Evolutionary conservation across 2,888 invertebrate species (phyloP).

Genomic region (Rosalia funebris): DNA sequence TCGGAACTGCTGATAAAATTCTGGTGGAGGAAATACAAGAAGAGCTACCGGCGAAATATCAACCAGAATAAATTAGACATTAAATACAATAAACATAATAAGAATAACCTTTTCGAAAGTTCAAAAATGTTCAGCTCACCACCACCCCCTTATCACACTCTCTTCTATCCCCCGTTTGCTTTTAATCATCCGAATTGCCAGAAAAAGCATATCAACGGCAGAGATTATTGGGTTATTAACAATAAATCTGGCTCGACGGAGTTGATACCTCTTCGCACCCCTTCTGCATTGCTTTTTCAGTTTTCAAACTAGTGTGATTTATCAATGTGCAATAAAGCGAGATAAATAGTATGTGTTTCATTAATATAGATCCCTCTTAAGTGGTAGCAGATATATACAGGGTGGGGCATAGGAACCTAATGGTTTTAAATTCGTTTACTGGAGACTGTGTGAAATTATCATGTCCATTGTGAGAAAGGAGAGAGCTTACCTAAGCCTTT

Average conservation of each 20-base stretch:
- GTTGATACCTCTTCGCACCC: constrained; percentile 78
- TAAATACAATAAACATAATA: too few species aligned
- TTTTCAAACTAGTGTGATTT: constrained; percentile 61
- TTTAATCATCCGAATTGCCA: constrained; percentile 59
- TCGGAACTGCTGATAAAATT: constrained; percentile 67
- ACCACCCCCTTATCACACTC: constrained; percentile 75
- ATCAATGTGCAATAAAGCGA: too few species aligned
- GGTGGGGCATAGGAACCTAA: too few species aligned
- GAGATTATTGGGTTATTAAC: constrained; percentile 78
- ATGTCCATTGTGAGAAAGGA: too few species aligned
- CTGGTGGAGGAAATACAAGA: constrained; percentile 18
- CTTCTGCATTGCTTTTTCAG: constrained; percentile 81
- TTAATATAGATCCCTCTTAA: too few species aligned
- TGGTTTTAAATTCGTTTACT: too few species aligned
- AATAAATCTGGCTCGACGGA: constrained; percentile 71
- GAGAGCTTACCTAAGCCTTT: too few species aligned
- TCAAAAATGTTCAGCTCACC: constrained; percentile 55
- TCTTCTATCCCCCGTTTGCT: constrained; percentile 64
- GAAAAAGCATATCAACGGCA: constrained; percentile 75
- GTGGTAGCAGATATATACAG: too few species aligned
- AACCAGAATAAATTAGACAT: background rate
- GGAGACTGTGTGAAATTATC: too few species aligned
- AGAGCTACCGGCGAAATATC: constrained; percentile 11
- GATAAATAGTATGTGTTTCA: too few species aligned
- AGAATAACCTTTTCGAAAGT: constrained; percentile 29